Conservation (phyloP, 2,113 vertebrate genomes). For the Eulemur rufifrons region DNA sequence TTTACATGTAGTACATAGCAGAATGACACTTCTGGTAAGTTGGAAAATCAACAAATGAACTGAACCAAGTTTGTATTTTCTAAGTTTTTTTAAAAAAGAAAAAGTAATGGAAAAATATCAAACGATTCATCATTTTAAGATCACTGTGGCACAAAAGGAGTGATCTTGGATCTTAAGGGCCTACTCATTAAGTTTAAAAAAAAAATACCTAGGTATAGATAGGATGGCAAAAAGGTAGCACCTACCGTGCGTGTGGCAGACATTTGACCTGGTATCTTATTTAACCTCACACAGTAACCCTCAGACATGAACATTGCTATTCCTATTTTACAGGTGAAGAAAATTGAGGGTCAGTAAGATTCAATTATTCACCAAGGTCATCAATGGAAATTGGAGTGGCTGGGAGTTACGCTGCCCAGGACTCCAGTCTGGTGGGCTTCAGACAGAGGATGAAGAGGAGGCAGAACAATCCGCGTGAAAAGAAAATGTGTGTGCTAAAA, state of each 20-base stretch:
- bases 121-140: background rate
- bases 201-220: background rate
- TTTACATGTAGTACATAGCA: background rate
- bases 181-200: background rate
- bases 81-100: background rate
- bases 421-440: background rate
- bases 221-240: background rate
- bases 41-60: background rate
- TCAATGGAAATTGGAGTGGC: accelerated
- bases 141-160: background rate
- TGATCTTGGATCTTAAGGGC: background rate
- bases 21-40: background rate
- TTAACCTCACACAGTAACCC: background rate
- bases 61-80: background rate
- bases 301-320: background rate
- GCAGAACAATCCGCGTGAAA: background rate
- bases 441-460: accelerated
- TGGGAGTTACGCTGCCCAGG: accelerated
- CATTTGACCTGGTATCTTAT: accelerated
- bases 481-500: background rate
- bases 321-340: background rate
- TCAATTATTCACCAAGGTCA: background rate
- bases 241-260: accelerated
- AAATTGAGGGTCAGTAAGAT: background rate
- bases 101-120: background rate